Percentiles rank a stretch among this genome's conserved stretches.
phyloP scores from a whole-genome alignment of 2,113 vertebrate genomes.

The Tauraco erythrolophus region DNA sequence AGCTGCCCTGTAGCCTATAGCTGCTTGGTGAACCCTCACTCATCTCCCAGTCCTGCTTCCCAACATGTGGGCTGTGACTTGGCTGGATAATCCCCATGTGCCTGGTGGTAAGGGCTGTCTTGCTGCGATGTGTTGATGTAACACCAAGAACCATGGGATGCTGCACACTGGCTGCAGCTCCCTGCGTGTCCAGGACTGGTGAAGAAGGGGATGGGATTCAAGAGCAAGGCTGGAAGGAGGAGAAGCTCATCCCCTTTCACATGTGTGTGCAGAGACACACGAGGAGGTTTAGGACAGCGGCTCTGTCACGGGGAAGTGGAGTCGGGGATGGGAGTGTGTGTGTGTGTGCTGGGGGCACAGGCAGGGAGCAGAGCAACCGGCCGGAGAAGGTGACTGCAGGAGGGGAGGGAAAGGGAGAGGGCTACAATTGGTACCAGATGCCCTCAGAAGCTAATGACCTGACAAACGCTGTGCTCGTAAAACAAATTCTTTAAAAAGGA shows the following conservation, averaged over 20 bases:
- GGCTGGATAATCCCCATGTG: not conserved
- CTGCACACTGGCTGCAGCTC: not conserved
- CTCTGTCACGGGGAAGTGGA: not conserved
- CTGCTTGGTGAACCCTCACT: not conserved
- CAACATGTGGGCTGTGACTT: not conserved
- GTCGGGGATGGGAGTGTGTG: fast-evolving
- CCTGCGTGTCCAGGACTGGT: fast-evolving
- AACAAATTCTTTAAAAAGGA: constrained; percentile 82
- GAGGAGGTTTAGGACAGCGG: not conserved
- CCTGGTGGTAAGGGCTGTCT: not conserved
- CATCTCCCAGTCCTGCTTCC: not conserved
- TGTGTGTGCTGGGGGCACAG: not conserved
- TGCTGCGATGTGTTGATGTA: not conserved
- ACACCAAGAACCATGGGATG: not conserved
- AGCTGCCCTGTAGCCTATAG: not conserved
- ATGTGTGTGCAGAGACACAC: fast-evolving
- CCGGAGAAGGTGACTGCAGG: not conserved
- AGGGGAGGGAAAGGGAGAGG: constrained; percentile 15
- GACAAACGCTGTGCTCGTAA: constrained; percentile 76
- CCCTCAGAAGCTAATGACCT: constrained; percentile 78
- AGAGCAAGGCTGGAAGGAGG: not conserved
- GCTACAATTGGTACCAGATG: constrained; percentile 79
- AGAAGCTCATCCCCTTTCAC: not conserved
- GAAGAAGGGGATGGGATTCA: not conserved
- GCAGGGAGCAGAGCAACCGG: not conserved